These are phyloP conservation scores for Icerya purchasi DNA, from an alignment of 2,888 invertebrate species.

Conservation along the genomic window DNA sequence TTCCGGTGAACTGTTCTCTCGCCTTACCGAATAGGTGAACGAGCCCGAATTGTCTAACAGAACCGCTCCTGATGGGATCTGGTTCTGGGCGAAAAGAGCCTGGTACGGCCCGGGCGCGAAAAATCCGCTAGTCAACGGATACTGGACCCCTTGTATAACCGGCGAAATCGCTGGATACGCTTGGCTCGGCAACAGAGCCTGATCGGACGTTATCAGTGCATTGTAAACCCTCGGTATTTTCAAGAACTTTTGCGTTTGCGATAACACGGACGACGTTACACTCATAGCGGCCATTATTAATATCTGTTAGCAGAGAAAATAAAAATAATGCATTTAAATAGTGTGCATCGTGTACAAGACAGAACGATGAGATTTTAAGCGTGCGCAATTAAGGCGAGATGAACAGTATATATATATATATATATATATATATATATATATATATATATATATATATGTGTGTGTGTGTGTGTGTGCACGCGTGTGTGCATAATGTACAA, in stretches of 20 bases:
- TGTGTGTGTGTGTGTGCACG: no score
- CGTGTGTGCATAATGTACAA: no score
- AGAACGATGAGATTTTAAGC: no score
- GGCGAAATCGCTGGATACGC: slow-evolving; percentile 36
- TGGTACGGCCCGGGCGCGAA: neutral
- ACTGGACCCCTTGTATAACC: slow-evolving; percentile 15
- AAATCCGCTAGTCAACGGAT: slow-evolving; percentile 3
- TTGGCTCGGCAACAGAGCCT: slow-evolving; percentile 50
- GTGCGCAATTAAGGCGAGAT: no score
- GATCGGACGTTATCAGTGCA: slow-evolving; percentile 54
- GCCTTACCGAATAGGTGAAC: neutral
- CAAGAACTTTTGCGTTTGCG: slow-evolving; percentile 40
- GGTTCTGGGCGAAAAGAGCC: neutral
- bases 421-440: no score
- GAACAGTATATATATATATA: no score
- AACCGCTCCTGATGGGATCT: neutral
- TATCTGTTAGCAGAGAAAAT: no score
- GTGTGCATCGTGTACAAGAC: no score
- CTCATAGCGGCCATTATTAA: neutral
- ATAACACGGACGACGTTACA: slow-evolving; percentile 30
- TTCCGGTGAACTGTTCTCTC: neutral
- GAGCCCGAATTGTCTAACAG: neutral
- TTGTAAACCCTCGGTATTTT: slow-evolving; percentile 57
- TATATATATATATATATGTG: no score
- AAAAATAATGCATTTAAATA: no score